A percentile compares a stretch with the other conserved stretches of the same genome.
Conservation (phyloP, 1,140 invertebrate species). For the Maconellicoccus hirsutus region DNA sequence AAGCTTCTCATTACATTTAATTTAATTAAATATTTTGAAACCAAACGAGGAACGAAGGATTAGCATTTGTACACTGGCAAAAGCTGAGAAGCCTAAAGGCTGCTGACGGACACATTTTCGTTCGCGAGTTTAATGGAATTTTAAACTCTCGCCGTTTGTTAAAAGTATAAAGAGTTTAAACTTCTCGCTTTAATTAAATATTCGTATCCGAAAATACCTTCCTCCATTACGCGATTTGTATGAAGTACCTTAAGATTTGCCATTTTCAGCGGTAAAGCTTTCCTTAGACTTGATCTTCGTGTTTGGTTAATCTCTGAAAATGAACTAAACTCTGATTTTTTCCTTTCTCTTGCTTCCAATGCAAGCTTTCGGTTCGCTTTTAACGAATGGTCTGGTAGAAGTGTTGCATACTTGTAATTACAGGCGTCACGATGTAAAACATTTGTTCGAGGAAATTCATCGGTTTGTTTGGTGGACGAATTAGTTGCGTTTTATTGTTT, state of each 20-base stretch:
- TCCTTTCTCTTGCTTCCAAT: no score
- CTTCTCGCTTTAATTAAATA: conserved; percentile 22
- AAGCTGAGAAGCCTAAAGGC: conserved; percentile 21
- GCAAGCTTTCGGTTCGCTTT: not conserved
- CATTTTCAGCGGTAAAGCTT: not conserved
- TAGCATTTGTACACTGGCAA: conserved; percentile 13
- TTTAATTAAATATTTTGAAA: conserved; percentile 21
- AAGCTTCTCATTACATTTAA: conserved; percentile 21
- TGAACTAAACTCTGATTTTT: no score
- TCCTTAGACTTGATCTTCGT: not conserved
- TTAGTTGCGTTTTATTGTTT: no score
- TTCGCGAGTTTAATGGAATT: conserved; percentile 22
- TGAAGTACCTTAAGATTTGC: not conserved
- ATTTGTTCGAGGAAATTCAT: no score
- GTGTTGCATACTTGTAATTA: not conserved
- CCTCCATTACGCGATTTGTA: conserved; percentile 14
- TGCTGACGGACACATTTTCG: conserved; percentile 21
- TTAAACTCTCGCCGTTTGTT: conserved; percentile 20
- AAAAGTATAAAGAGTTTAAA: conserved; percentile 19
- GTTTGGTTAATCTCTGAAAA: not conserved
- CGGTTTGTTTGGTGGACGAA: no score
- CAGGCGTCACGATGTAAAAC: not conserved
- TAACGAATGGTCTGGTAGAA: not conserved
- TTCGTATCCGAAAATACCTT: not conserved
- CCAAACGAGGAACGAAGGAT: conserved; percentile 19